Conservation (phyloP, 2,797 vertebrate species). For the Gallinago nigripennis region DNA sequence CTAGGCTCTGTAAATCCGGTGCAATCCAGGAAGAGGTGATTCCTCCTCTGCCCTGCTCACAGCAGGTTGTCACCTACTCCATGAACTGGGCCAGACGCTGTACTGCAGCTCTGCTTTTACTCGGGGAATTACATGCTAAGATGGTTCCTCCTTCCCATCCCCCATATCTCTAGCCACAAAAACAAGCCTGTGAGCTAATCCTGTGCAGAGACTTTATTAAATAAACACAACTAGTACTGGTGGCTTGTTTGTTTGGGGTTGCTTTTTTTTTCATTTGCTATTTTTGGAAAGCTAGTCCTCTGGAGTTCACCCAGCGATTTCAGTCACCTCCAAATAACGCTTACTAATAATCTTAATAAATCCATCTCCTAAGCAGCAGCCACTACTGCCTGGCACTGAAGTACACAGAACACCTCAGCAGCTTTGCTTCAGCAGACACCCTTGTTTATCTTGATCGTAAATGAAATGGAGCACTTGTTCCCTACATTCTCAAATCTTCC, state of each 20-base stretch:
- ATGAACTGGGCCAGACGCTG: background rate
- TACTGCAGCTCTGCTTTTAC: conserved; percentile 33
- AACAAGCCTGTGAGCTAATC: conserved; percentile 51
- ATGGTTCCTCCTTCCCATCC: conserved; percentile 36
- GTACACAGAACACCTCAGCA: conserved; percentile 16
- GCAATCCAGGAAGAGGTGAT: conserved; percentile 35
- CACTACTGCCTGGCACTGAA: conserved; percentile 42
- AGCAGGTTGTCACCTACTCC: background rate
- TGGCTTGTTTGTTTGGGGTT: conserved; percentile 37
- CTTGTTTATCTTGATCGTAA: background rate
- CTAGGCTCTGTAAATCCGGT: background rate
- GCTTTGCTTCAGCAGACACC: background rate
- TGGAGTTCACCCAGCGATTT: conserved; percentile 50
- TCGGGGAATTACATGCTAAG: conserved; percentile 25
- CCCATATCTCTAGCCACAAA: conserved; percentile 19
- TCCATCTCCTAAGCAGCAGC: conserved; percentile 44
- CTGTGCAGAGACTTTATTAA: conserved; percentile 51
- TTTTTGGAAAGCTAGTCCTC: conserved; percentile 67
- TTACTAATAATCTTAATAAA: conserved; percentile 68
- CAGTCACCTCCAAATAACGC: conserved; percentile 66
- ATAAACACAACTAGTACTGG: conserved; percentile 43
- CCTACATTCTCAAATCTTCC: background rate
- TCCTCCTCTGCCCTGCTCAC: background rate
- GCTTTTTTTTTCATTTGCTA: conserved; percentile 41
- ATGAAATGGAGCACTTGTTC: conserved; percentile 19